phyloP scores from a whole-genome alignment of 2,113 vertebrate species.

The Pelecanus crispus region DNA sequence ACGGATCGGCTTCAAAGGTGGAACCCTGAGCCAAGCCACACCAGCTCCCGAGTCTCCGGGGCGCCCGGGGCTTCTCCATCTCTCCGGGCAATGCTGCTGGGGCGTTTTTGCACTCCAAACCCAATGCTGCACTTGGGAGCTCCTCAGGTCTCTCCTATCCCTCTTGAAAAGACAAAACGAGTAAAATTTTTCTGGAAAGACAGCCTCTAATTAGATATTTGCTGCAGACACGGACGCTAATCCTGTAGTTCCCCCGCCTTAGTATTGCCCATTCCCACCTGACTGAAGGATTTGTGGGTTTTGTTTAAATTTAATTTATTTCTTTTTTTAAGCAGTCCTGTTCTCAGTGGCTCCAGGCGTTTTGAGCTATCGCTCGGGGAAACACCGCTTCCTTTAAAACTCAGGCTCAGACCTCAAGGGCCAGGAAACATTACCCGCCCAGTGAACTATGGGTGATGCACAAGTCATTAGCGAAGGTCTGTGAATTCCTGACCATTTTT shows the following conservation, averaged over 20 bases:
- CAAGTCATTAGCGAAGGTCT: not conserved
- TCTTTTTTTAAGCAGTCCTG: not conserved
- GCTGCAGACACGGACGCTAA: not conserved
- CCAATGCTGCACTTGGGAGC: not conserved
- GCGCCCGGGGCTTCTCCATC: not conserved
- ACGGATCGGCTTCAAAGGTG: not conserved
- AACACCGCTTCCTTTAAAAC: not conserved
- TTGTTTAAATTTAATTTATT: not conserved
- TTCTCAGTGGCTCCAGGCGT: not conserved
- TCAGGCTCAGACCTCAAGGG: not conserved
- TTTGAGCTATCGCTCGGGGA: not conserved
- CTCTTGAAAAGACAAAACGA: not conserved
- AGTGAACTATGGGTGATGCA: not conserved
- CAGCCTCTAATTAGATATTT: not conserved
- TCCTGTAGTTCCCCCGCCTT: not conserved
- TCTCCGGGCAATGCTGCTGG: not conserved
- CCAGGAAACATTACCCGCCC: not conserved
- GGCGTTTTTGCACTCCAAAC: not conserved
- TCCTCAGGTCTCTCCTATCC: not conserved
- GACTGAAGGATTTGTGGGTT: not conserved
- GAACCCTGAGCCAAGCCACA: not conserved
- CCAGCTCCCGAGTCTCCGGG: fast-evolving
- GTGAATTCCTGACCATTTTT: not conserved
- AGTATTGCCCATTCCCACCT: not conserved
- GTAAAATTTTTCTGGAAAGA: not conserved